phyloP scores from a whole-genome alignment of 2,113 vertebrate species.

The Tragelaphus scriptus region DNA sequence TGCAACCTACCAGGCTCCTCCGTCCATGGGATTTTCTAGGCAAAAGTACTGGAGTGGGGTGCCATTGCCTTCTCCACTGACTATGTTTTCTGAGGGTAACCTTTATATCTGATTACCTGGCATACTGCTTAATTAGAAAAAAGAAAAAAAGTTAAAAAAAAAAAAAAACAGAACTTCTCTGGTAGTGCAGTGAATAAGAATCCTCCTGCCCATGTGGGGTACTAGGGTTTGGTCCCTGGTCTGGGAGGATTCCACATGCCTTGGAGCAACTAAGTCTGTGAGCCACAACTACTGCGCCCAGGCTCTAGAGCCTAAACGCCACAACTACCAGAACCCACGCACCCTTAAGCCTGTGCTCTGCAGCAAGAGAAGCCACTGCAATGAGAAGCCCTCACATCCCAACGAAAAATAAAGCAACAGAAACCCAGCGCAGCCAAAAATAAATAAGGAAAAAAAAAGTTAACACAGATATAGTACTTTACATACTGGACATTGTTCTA shows the following conservation, averaged over 20 bases:
- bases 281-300: background rate
- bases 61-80: too few species aligned
- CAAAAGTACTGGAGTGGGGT: too few species aligned
- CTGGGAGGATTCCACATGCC: background rate
- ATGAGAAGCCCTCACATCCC: background rate
- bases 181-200: background rate
- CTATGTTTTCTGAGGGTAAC: background rate
- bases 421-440: background rate
- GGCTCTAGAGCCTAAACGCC: background rate
- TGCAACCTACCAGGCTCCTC: too few species aligned
- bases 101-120: background rate
- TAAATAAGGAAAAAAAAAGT: background rate
- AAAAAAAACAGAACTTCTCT: background rate
- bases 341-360: background rate
- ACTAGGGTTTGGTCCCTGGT: background rate
- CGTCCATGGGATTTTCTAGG: too few species aligned
- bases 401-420: background rate
- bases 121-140: background rate
- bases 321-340: background rate
- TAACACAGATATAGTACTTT: background rate
- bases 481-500: background rate
- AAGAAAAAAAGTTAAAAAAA: background rate
- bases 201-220: background rate
- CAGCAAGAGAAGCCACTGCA: background rate
- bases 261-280: background rate